Percentiles rank a stretch among this genome's conserved stretches.
Conservation (phyloP, 2,888 invertebrate species). For the Ligdia adustata region DNA sequence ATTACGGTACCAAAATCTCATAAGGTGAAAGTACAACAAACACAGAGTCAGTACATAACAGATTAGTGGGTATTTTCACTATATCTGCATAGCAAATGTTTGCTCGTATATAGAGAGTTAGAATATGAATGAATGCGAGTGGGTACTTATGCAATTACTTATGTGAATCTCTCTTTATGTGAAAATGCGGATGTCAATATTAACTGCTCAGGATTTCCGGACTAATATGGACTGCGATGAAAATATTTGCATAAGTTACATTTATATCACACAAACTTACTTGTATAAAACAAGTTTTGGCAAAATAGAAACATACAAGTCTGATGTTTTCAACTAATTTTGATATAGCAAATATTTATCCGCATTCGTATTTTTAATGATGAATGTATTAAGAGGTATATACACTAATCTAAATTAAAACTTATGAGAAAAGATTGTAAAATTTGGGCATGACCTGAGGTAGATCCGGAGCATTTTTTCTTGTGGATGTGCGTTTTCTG, state of each 20-base stretch:
- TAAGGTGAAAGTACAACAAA: conserved; percentile 47
- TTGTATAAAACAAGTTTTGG: no score
- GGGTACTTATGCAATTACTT: conserved; percentile 36
- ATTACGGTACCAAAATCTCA: conserved; percentile 44
- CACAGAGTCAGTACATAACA: conserved; percentile 27
- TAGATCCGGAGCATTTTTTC: no score
- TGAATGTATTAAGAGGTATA: no score
- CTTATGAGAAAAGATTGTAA: no score
- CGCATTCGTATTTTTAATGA: no score
- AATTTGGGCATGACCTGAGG: no score
- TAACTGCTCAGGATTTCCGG: conserved; percentile 5
- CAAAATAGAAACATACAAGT: neutral
- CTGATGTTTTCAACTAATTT: no score
- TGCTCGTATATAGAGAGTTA: conserved; percentile 51
- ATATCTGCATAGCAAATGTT: conserved; percentile 43
- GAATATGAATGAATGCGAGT: conserved; percentile 37
- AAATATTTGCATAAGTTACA: no score
- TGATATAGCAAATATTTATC: no score
- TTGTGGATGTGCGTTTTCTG: no score
- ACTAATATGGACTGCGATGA: neutral
- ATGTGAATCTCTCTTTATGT: conserved; percentile 2
- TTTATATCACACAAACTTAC: no score
- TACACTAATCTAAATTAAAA: no score
- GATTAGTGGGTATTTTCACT: conserved; percentile 46
- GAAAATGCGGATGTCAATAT: conserved; percentile 9